phyloP scores from a whole-genome alignment of 2,888 invertebrate genomes.

The Cyclophora punctaria region DNA sequence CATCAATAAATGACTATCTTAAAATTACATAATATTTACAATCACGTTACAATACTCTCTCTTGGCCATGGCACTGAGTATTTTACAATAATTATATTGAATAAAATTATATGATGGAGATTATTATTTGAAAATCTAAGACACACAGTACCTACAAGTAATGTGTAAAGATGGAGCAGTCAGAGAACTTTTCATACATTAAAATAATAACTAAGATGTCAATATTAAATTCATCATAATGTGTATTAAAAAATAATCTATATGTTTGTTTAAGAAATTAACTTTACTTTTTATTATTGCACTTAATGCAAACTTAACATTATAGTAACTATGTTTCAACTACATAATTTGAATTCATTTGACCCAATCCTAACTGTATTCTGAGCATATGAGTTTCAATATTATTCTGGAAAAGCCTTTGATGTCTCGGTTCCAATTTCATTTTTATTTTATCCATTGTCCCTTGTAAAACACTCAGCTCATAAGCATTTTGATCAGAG shows the following conservation, averaged over 20 bases:
- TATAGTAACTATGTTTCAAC: conserved; percentile 29
- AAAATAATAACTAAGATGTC: not conserved
- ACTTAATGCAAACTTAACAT: conserved; percentile 7
- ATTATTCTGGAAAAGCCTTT: conserved; percentile 86
- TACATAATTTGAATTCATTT: conserved; percentile 48
- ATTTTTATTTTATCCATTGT: conserved; percentile 92
- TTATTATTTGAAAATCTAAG: too few relatives aligned
- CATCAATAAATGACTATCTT: too few relatives aligned
- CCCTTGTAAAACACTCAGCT: conserved; percentile 91
- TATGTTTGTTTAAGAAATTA: not conserved
- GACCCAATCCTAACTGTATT: conserved; percentile 84
- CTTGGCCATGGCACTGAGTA: too few relatives aligned
- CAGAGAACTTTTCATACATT: not conserved
- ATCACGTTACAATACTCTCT: too few relatives aligned
- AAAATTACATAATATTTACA: too few relatives aligned
- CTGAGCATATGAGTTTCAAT: conserved; percentile 95
- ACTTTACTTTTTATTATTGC: conserved; percentile 1
- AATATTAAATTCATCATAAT: not conserved
- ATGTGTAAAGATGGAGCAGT: too few relatives aligned
- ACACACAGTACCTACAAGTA: too few relatives aligned
- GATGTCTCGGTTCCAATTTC: conserved; percentile 83
- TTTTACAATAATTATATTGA: too few relatives aligned
- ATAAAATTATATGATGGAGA: too few relatives aligned
- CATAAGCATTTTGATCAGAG: conserved; percentile 91
- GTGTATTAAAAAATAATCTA: not conserved